Percentiles rank a stretch among this genome's conserved stretches.
Conservation (phyloP, 2,888 invertebrate species). For the Pseudanteris insignis region DNA sequence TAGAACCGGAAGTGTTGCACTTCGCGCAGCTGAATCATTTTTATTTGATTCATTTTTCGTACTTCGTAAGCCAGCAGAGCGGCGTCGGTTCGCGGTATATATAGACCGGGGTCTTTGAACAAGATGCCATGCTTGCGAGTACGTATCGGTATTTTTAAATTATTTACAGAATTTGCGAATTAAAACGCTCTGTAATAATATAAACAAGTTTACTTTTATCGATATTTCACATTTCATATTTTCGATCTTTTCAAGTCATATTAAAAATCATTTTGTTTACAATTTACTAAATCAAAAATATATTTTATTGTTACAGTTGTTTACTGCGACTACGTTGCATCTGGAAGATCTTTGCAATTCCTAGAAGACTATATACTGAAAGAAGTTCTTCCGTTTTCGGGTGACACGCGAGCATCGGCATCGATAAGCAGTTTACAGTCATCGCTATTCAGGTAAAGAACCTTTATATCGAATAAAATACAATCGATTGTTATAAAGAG, state of each 20-base stretch:
- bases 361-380: constrained; percentile 84
- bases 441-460: constrained; percentile 83
- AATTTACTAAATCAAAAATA: neutral
- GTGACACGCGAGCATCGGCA: constrained; percentile 83
- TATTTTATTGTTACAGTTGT: constrained; percentile 72
- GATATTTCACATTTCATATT: neutral
- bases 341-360: constrained; percentile 83
- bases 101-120: constrained; percentile 45
- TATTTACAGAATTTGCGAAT: too few relatives aligned
- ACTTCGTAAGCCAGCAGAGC: constrained; percentile 25
- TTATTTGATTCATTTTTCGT: constrained; percentile 30
- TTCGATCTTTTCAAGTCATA: neutral
- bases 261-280: too few relatives aligned
- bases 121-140: constrained; percentile 15
- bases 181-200: too few relatives aligned
- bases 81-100: constrained; percentile 26
- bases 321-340: constrained; percentile 89
- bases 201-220: too few relatives aligned
- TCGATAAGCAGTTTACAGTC: constrained; percentile 88
- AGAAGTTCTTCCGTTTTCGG: constrained; percentile 84
- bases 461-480: too few relatives aligned
- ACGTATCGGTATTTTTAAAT: constrained; percentile 2
- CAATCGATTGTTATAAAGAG: too few relatives aligned
- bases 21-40: constrained; percentile 31
- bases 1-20: constrained; percentile 40